phyloP scores from a whole-genome alignment of 2,797 vertebrate species.

The Antennarius maculatus region DNA sequence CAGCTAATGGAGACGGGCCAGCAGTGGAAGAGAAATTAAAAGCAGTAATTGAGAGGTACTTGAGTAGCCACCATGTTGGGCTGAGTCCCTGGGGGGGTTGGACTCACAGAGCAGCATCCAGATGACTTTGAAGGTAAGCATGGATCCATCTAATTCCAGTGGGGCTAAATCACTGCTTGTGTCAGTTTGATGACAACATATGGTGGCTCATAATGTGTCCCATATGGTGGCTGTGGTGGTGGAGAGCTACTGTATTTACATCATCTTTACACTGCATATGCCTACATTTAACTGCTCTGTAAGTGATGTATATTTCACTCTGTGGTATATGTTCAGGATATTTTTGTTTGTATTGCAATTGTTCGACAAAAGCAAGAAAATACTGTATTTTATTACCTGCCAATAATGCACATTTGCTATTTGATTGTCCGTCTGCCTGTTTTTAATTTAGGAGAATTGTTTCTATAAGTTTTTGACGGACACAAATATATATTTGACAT shows the following conservation, averaged over 20 bases:
- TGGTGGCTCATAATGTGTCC: constrained; percentile 65
- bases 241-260: constrained; percentile 35
- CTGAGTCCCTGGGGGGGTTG: constrained; percentile 56
- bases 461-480: too few species aligned
- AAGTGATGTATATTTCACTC: neutral
- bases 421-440: too few species aligned
- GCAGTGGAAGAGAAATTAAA: constrained; percentile 62
- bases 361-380: neutral
- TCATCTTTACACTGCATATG: constrained; percentile 28
- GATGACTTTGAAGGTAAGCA: constrained; percentile 68
- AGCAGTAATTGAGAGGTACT: constrained; percentile 69
- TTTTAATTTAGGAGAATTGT: too few species aligned
- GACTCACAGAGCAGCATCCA: constrained; percentile 48
- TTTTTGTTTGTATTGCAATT: neutral
- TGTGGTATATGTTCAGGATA: neutral
- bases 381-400: too few species aligned
- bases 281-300: constrained; percentile 12
- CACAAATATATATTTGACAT: too few species aligned
- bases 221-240: constrained; percentile 61
- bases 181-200: constrained; percentile 71
- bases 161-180: constrained; percentile 70
- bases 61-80: constrained; percentile 65
- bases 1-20: constrained; percentile 53
- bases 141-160: constrained; percentile 69
- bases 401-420: too few species aligned